phyloP scores from a whole-genome alignment of 1,140 invertebrate species.

The Ostrea denselamellosa region DNA sequence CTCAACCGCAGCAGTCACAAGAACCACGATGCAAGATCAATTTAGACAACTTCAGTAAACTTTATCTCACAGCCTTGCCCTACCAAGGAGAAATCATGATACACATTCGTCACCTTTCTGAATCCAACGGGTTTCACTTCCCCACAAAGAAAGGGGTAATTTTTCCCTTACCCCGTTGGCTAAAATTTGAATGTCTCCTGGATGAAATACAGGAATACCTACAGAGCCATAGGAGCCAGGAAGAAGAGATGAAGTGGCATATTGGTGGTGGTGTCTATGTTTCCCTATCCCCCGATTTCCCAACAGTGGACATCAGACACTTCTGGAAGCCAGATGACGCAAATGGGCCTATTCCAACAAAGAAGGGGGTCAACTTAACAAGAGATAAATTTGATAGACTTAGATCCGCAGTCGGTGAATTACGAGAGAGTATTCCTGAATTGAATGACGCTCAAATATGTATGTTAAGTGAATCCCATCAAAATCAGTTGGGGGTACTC shows the following conservation, averaged over 20 bases:
- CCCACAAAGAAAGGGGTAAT: conserved; percentile 47
- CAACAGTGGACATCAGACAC: conserved; percentile 41
- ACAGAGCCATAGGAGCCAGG: neutral
- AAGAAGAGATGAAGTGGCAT: conserved; percentile 40
- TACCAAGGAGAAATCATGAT: too few relatives aligned
- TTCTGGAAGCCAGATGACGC: conserved; percentile 42
- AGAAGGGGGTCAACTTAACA: conserved; percentile 6
- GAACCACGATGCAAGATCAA: conserved; percentile 8
- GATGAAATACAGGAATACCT: conserved; percentile 13
- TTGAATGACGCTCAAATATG: too few relatives aligned
- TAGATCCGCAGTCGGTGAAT: neutral
- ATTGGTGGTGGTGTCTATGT: too few relatives aligned
- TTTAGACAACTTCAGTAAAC: neutral
- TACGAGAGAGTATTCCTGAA: neutral
- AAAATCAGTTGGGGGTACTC: conserved; percentile 22
- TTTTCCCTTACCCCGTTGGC: too few relatives aligned
- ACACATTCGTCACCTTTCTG: conserved; percentile 41
- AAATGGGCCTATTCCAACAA: conserved; percentile 29
- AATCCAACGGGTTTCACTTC: neutral
- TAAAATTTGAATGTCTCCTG: conserved; percentile 25
- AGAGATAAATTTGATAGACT: conserved; percentile 38
- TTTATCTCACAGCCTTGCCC: conserved; percentile 11
- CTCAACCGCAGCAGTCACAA: neutral
- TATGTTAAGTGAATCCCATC: conserved; percentile 31
- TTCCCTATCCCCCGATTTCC: too few relatives aligned